phyloP scores from a whole-genome alignment of 2,888 invertebrate genomes.

The Glaucopsyche alexis region DNA sequence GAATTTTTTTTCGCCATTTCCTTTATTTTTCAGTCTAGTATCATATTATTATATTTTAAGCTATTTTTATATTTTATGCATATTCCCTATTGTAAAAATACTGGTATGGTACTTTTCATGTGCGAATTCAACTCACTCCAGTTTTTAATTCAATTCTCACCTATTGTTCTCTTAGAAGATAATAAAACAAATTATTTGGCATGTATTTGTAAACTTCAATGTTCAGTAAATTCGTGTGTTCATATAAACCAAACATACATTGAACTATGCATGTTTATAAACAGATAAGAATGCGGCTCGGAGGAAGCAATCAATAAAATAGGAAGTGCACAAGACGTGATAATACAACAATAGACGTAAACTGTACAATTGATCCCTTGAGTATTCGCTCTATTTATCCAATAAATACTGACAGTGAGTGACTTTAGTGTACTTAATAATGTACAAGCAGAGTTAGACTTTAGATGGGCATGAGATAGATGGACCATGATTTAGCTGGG shows the following conservation, averaged over 20 bases:
- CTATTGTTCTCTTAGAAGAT: too few relatives aligned
- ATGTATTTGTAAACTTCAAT: background rate
- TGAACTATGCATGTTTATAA: conserved; percentile 30
- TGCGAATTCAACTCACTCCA: too few relatives aligned
- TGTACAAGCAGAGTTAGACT: background rate
- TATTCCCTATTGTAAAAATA: too few relatives aligned
- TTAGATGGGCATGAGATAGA: too few relatives aligned
- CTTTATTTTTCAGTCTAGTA: too few relatives aligned
- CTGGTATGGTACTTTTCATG: too few relatives aligned
- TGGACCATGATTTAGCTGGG: too few relatives aligned
- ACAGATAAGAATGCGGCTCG: conserved; percentile 36
- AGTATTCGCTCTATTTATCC: conserved; percentile 24
- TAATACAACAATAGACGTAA: conserved; percentile 41
- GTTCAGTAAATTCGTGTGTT: background rate
- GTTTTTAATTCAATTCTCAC: too few relatives aligned
- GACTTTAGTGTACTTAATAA: conserved; percentile 25
- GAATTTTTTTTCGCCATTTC: too few relatives aligned
- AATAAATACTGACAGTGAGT: conserved; percentile 6
- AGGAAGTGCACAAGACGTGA: conserved; percentile 44
- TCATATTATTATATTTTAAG: too few relatives aligned
- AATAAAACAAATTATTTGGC: too few relatives aligned
- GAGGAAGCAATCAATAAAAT: conserved; percentile 37
- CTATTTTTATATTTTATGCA: too few relatives aligned
- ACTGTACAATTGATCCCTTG: conserved; percentile 35
- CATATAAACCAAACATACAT: background rate